Percentiles rank a stretch among this genome's conserved stretches.
Evolutionary conservation across 2,888 invertebrate genomes (phyloP).

Genomic region (Synanthedon andrenaeformis): DNA sequence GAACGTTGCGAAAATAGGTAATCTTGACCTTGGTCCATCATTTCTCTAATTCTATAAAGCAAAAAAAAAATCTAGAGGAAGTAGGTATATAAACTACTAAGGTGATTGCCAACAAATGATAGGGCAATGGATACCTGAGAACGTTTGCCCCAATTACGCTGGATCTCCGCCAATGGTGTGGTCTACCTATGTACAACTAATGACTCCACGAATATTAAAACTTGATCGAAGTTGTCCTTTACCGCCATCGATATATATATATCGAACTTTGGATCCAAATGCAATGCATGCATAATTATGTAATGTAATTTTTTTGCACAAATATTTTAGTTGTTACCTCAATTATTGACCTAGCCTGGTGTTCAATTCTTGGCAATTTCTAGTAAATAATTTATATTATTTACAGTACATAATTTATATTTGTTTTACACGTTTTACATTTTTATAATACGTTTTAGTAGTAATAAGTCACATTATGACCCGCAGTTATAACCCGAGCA

Average conservation of each 20-base stretch:
- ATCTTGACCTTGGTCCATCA: background rate
- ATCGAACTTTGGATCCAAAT: background rate
- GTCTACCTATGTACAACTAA: slow-evolving; percentile 32
- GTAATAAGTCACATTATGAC: too few species aligned
- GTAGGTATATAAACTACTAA: slow-evolving; percentile 44
- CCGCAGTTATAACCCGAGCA: too few species aligned
- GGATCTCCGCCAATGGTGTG: slow-evolving; percentile 45
- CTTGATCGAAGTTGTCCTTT: slow-evolving; percentile 20
- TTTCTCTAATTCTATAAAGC: too few species aligned
- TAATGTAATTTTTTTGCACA: too few species aligned
- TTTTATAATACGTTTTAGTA: too few species aligned
- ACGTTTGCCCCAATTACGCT: slow-evolving; percentile 50
- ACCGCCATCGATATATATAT: slow-evolving; percentile 6
- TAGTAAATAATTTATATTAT: too few species aligned
- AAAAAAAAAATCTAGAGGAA: background rate
- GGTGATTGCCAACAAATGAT: slow-evolving; percentile 61
- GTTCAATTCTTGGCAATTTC: too few species aligned
- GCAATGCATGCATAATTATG: too few species aligned
- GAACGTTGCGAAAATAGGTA: background rate
- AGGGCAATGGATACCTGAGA: slow-evolving; percentile 42
- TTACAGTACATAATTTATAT: too few species aligned
- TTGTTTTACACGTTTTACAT: too few species aligned
- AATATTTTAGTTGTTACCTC: too few species aligned
- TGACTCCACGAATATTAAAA: slow-evolving; percentile 22
- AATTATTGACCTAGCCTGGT: too few species aligned